Conservation (phyloP, 53 echinoderm and acorn worm genomes). For the Patiria pectinifera region DNA sequence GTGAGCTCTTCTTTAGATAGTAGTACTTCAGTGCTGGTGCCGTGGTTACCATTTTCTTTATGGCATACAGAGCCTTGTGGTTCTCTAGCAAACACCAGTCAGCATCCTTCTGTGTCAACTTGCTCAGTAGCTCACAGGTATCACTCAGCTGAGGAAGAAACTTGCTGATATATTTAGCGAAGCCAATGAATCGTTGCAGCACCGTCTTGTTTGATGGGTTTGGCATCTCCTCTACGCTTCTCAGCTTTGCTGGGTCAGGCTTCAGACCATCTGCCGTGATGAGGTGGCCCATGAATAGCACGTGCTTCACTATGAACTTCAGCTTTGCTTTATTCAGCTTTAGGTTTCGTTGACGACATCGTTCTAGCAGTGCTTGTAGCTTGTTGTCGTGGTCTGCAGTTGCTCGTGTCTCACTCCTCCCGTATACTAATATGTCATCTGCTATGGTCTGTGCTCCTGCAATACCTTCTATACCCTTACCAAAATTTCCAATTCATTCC, state of each 20-base stretch:
- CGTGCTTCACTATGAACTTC: neutral
- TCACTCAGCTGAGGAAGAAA: too few species aligned
- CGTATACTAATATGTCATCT: constrained; percentile 66
- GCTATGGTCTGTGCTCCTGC: constrained; percentile 14
- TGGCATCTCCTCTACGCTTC: neutral
- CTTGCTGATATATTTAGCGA: constrained; percentile 35
- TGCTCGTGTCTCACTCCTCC: constrained; percentile 43
- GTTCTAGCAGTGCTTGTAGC: constrained; percentile 17
- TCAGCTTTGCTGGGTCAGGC: constrained; percentile 6
- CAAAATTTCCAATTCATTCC: too few species aligned
- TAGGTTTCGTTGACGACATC: constrained; percentile 6
- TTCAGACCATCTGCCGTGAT: constrained; percentile 9
- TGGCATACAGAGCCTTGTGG: neutral
- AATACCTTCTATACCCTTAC: constrained; percentile 19
- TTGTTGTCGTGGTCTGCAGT: constrained; percentile 37
- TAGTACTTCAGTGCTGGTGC: constrained; percentile 35
- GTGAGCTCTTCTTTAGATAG: constrained; percentile 32
- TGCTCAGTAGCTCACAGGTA: constrained; percentile 1
- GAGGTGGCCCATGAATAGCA: too few species aligned
- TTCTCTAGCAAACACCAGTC: constrained; percentile 41
- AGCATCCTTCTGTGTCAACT: constrained; percentile 51
- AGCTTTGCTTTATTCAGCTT: constrained; percentile 53
- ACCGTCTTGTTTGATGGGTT: neutral
- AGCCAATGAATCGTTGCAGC: constrained; percentile 48
- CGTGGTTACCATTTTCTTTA: constrained; percentile 18